Conservation (phyloP, 2,797 vertebrate genomes). For the Lepilemur septentrionalis region DNA sequence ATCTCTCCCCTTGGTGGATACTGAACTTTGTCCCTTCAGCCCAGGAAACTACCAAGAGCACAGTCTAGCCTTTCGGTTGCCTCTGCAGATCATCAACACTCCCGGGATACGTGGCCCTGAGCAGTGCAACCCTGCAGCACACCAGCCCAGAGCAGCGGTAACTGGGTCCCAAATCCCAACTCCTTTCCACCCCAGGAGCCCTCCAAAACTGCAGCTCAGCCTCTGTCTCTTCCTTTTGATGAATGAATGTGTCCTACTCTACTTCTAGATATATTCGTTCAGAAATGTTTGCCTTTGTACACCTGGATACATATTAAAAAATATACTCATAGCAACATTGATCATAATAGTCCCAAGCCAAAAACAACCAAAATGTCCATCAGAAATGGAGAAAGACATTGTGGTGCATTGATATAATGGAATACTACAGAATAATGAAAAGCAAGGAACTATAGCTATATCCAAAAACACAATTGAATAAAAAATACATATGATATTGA, state of each 20-base stretch:
- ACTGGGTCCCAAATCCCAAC: neutral
- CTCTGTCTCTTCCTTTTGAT: neutral
- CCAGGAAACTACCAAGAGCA: neutral
- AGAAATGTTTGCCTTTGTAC: neutral
- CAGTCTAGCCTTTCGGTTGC: too few relatives aligned
- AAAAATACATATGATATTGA: neutral
- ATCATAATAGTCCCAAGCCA: neutral
- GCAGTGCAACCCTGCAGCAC: too few relatives aligned
- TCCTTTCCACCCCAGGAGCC: neutral
- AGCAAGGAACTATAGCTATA: neutral
- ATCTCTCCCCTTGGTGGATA: neutral
- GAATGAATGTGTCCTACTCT: neutral
- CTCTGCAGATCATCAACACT: neutral
- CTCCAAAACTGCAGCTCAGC: neutral
- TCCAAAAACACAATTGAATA: neutral
- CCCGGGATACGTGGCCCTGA: neutral
- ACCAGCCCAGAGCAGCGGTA: neutral
- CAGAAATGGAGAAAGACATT: neutral
- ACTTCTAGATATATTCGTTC: neutral
- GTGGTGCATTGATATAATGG: neutral
- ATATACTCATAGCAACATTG: neutral
- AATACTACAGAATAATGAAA: slow-evolving; percentile 15
- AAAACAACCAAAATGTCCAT: neutral
- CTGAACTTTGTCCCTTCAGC: neutral
- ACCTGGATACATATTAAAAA: neutral